Evolutionary conservation across 2,888 invertebrate species (phyloP).

Genomic region (Clistopyga incitator): DNA sequence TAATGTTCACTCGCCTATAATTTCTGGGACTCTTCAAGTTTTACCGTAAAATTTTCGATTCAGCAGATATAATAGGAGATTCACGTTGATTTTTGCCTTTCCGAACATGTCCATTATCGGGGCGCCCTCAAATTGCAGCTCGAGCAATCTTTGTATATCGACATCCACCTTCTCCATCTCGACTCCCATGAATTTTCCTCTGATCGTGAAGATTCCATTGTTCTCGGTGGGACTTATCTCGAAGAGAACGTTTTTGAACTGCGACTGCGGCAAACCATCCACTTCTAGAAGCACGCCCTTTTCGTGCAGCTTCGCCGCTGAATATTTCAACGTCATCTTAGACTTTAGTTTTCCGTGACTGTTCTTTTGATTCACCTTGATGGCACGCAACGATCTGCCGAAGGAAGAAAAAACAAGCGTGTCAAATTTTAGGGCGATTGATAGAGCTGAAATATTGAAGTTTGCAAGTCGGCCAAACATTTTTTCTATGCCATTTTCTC

Average conservation of each 20-base stretch:
- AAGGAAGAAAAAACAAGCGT: slow-evolving; percentile 32
- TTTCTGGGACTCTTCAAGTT: slow-evolving; percentile 70
- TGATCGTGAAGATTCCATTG: slow-evolving; percentile 89
- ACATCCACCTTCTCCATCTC: slow-evolving; percentile 90
- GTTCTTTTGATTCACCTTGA: slow-evolving; percentile 80
- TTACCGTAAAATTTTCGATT: slow-evolving; percentile 92
- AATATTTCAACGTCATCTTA: slow-evolving; percentile 88
- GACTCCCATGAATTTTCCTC: slow-evolving; percentile 91
- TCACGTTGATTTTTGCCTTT: slow-evolving; percentile 92
- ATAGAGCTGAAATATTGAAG: too few relatives aligned
- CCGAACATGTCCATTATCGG: slow-evolving; percentile 92
- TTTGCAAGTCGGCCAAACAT: too few relatives aligned
- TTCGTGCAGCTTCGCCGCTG: slow-evolving; percentile 89
- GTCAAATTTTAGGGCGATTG: too few relatives aligned
- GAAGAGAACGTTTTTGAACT: slow-evolving; percentile 91
- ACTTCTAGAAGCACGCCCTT: slow-evolving; percentile 90
- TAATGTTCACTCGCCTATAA: not conserved
- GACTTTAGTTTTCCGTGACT: slow-evolving; percentile 85
- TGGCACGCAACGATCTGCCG: slow-evolving; percentile 86
- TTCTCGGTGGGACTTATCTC: slow-evolving; percentile 89
- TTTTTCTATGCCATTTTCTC: too few relatives aligned
- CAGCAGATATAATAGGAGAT: slow-evolving; percentile 89
- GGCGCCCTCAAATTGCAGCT: slow-evolving; percentile 91
- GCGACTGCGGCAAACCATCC: slow-evolving; percentile 88
- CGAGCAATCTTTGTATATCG: slow-evolving; percentile 90